phyloP scores from a whole-genome alignment of 2,113 vertebrate genomes.

The Patagioenas fasciata region DNA sequence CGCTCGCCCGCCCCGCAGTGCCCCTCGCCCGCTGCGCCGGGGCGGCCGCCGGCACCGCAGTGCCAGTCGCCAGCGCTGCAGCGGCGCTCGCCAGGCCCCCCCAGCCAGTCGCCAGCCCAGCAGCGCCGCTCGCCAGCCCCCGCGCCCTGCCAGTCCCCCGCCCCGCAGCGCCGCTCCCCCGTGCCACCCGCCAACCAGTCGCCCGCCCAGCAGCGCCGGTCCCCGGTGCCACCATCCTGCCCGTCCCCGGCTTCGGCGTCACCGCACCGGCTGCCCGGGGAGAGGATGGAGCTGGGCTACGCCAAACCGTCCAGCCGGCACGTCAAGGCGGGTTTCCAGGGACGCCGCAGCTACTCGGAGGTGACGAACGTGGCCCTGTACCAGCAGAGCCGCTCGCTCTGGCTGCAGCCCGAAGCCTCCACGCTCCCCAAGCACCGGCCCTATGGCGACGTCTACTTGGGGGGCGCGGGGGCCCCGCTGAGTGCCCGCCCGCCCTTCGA shows the following conservation, averaged over 20 bases:
- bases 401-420: slow-evolving; percentile 87
- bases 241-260: slow-evolving; percentile 82
- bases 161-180: slow-evolving; percentile 66
- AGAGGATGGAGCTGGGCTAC: slow-evolving; percentile 85
- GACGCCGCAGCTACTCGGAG: slow-evolving; percentile 95
- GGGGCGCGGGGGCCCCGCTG: slow-evolving; percentile 76
- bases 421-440: slow-evolving; percentile 92
- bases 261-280: slow-evolving; percentile 81
- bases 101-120: slow-evolving; percentile 80
- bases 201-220: slow-evolving; percentile 86
- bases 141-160: slow-evolving; percentile 70
- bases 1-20: slow-evolving; percentile 74
- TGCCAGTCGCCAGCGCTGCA: slow-evolving; percentile 85
- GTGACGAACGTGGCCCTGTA: slow-evolving; percentile 88
- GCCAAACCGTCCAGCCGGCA: slow-evolving; percentile 88
- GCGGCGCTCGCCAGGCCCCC: slow-evolving; percentile 81
- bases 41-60: slow-evolving; percentile 77
- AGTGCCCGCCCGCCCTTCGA: slow-evolving; percentile 88
- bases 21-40: slow-evolving; percentile 77
- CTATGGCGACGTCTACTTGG: slow-evolving; percentile 83
- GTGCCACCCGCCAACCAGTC: slow-evolving; percentile 75
- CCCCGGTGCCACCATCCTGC: slow-evolving; percentile 76
- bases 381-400: slow-evolving; percentile 83
- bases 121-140: slow-evolving; percentile 87
- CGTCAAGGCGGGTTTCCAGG: slow-evolving; percentile 92